phyloP scores from a whole-genome alignment of 2,888 invertebrate genomes.

The Lycocerus yunnanus region DNA sequence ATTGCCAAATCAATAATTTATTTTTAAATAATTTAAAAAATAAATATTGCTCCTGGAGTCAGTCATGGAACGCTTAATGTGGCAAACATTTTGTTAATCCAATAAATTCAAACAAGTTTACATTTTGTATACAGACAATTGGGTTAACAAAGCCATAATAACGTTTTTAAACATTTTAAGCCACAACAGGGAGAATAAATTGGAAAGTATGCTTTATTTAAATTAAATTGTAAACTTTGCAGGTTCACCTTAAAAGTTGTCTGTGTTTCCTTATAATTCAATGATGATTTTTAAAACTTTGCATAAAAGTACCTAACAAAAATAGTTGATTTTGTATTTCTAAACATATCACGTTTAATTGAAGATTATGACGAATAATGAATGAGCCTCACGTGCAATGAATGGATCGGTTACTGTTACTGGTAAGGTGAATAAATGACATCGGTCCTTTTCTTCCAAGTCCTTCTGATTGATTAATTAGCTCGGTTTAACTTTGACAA shows the following conservation, averaged over 20 bases:
- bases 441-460: not conserved
- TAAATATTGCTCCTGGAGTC: not conserved
- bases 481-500: not conserved
- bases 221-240: not conserved
- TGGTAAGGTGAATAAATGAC: not conserved
- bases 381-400: not conserved
- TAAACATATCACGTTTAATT: not conserved
- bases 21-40: too few species aligned
- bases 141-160: not conserved
- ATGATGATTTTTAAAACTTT: not conserved
- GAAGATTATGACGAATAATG: not conserved
- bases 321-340: not conserved
- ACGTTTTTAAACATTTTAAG: not conserved
- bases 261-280: not conserved
- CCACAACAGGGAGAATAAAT: not conserved
- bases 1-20: not conserved
- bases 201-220: not conserved
- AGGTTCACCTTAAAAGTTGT: not conserved
- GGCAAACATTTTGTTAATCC: not conserved
- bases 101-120: not conserved
- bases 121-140: not conserved
- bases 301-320: not conserved
- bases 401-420: not conserved
- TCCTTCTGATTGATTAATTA: not conserved
- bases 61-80: not conserved